Evolutionary conservation across 2,113 vertebrate species (phyloP).

Genomic region (Ondatra zibethicus): DNA sequence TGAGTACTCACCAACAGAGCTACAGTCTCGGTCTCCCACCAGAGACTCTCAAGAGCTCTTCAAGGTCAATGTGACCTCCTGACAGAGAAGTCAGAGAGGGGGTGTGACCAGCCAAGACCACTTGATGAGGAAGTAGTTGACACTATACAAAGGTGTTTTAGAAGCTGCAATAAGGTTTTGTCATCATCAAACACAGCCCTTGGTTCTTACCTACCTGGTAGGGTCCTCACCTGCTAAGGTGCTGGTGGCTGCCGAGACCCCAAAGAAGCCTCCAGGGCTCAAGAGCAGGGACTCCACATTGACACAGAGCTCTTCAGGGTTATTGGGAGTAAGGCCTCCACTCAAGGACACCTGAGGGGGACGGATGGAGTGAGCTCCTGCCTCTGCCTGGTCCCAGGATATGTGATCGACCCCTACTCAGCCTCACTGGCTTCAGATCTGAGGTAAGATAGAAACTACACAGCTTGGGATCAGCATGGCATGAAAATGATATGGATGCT

Average conservation of each 20-base stretch:
- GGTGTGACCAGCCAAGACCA: background rate
- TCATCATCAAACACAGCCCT: background rate
- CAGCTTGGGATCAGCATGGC: background rate
- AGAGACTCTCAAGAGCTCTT: background rate
- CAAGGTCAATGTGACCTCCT: background rate
- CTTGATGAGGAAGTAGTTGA: background rate
- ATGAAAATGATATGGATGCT: background rate
- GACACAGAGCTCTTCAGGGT: conserved; percentile 64
- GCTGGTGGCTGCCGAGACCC: conserved; percentile 78
- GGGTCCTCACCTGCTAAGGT: conserved; percentile 77
- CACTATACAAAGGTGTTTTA: background rate
- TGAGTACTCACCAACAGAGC: background rate
- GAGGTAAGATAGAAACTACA: background rate
- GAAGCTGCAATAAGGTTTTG: background rate
- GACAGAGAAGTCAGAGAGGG: background rate
- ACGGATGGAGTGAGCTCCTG: background rate
- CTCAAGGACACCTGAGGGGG: conserved; percentile 68
- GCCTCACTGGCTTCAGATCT: background rate
- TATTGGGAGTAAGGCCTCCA: conserved; percentile 50
- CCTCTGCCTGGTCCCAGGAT: background rate
- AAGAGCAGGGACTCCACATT: conserved; percentile 73
- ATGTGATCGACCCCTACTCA: too few species aligned
- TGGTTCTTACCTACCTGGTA: background rate
- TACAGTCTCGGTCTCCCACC: background rate
- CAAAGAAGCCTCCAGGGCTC: conserved; percentile 80